Evolutionary conservation across 2,797 vertebrate species (phyloP), one percentile per base, ranked within the genome.

Genomic region (Chloroceryle amazona): DNA sequence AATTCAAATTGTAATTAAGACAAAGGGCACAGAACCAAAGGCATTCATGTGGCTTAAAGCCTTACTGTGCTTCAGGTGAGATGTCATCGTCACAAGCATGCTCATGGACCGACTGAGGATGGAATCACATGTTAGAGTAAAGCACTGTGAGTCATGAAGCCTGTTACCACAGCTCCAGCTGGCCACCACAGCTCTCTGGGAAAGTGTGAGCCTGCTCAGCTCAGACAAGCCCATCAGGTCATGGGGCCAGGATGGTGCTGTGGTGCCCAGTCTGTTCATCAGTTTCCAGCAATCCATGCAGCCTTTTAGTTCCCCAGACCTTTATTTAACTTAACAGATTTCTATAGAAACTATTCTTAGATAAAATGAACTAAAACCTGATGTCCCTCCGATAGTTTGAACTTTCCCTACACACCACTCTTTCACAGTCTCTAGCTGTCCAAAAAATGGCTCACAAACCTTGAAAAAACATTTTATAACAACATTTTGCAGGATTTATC

Each of bases 141-240:
- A 72, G 52, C 72, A 29, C 68, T 1, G 1, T 15, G 44, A 83
- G 33, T 39, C 47, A 7, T 3, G 49, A 35, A 54, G n/a, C 19
- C 7, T 0, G 1, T 75, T 67, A 5, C 23, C 81, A 23, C 1
- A 1, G 51, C 19, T 33, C 68, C 2, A 3, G 14, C 20, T 52
- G 73, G 44, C 52, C 63, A 75, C 25, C 51, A 23, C 39, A 23
- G 33, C 67, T 73, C 11, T 0, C 35, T 15, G 76, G 81, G 35
- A 11, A 25, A 61, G 22, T 2, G 16, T 16, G 57, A 86, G 22
- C 29, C 35, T 0, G 0, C 63, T 28, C 57, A 65, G 47, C 65
- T 12, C 1, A 0, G 51, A 18, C 54, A 46, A 58, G 17, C 15
- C 49, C 46, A 58, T 28, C 78, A 60, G 4, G 11, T 31, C 23